phyloP scores from a whole-genome alignment of 2,888 invertebrate genomes.

The Tinea trinotella region DNA sequence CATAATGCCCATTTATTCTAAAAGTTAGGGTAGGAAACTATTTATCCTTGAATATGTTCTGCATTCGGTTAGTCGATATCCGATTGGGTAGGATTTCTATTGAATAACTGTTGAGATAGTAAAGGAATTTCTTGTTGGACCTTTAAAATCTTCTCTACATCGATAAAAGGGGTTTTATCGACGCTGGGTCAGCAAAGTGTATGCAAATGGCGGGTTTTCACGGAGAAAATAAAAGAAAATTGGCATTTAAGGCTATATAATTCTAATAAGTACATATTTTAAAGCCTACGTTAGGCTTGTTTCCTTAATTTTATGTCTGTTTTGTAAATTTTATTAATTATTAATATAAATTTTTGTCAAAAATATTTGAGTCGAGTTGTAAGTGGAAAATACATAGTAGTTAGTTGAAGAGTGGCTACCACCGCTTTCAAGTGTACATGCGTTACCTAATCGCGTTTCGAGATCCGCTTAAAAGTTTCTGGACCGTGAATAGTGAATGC shows the following conservation, averaged over 20 bases:
- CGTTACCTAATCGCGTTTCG: too few relatives aligned
- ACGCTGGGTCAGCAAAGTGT: conserved; percentile 64
- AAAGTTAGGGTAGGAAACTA: too few relatives aligned
- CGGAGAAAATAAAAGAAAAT: conserved; percentile 50
- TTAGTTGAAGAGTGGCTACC: too few relatives aligned
- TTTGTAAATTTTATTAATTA: neutral
- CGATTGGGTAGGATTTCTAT: conserved; percentile 22
- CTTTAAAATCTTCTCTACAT: conserved; percentile 52
- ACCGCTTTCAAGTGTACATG: too few relatives aligned
- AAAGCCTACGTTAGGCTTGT: neutral
- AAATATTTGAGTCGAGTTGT: too few relatives aligned
- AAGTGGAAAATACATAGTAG: too few relatives aligned
- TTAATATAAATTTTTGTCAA: too few relatives aligned
- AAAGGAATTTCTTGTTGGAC: conserved; percentile 38
- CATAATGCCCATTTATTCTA: too few relatives aligned
- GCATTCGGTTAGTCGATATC: too few relatives aligned
- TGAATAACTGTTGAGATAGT: conserved; percentile 24
- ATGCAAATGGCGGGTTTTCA: conserved; percentile 51
- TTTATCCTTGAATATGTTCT: too few relatives aligned
- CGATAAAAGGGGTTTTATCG: conserved; percentile 63
- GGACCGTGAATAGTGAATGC: too few relatives aligned
- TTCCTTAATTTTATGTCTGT: neutral
- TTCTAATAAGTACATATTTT: conserved; percentile 26
- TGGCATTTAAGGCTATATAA: conserved; percentile 43
- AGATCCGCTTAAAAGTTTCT: too few relatives aligned